phyloP scores from a whole-genome alignment of 2,113 vertebrate genomes.

The Piaya cayana region DNA sequence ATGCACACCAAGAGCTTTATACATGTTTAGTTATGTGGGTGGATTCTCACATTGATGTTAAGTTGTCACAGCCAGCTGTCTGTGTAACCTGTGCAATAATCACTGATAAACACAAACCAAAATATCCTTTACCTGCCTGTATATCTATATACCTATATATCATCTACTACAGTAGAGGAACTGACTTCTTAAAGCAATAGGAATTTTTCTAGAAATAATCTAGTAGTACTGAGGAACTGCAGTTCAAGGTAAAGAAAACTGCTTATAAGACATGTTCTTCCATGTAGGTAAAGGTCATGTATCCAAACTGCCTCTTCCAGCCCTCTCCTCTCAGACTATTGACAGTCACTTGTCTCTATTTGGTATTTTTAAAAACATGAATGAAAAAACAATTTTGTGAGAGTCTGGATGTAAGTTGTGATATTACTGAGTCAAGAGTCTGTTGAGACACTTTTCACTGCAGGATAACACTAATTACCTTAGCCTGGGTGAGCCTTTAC shows the following conservation, averaged over 20 bases:
- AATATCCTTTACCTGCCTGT: background rate
- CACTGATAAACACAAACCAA: background rate
- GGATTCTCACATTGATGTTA: constrained; percentile 39
- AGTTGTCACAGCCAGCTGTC: background rate
- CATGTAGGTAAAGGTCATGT: background rate
- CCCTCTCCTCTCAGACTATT: background rate
- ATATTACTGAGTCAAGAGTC: background rate
- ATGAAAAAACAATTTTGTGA: background rate
- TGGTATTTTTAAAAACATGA: background rate
- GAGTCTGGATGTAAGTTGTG: background rate
- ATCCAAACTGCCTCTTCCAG: background rate
- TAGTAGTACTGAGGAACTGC: background rate
- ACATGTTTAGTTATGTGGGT: constrained; percentile 19
- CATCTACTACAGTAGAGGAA: background rate
- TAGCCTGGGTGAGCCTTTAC: background rate
- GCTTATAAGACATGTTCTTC: background rate
- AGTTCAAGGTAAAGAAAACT: background rate
- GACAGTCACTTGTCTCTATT: background rate
- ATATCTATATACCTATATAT: no score
- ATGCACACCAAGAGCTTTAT: constrained; percentile 22
- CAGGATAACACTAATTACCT: background rate
- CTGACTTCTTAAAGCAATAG: background rate
- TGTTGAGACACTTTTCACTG: background rate
- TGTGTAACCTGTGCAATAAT: background rate
- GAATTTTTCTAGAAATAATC: background rate